Percentiles rank a stretch among this genome's conserved stretches.
Conservation (phyloP, 1,140 invertebrate species). For the Orchesella cincta region DNA sequence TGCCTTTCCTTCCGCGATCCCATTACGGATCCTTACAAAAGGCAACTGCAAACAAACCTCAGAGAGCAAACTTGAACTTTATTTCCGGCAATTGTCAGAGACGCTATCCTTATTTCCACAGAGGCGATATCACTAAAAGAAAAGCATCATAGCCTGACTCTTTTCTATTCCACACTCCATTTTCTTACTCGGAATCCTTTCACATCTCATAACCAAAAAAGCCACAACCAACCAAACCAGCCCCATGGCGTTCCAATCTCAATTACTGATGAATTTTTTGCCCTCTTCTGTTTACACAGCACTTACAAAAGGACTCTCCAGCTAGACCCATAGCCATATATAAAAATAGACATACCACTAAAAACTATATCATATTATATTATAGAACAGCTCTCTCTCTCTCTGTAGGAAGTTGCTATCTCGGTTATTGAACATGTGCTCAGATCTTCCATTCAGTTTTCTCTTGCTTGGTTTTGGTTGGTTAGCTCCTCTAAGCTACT, state of each 20-base stretch:
- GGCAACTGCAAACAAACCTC: background rate
- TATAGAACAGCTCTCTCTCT: too few species aligned
- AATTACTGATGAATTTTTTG: slow-evolving; percentile 26
- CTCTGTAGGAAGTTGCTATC: background rate
- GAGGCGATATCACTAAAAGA: background rate
- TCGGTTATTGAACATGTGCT: slow-evolving; percentile 9
- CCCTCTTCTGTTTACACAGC: slow-evolving; percentile 10
- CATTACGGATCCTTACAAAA: too few species aligned
- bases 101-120: too few species aligned
- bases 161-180: too few species aligned
- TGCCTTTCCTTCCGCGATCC: too few species aligned
- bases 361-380: too few species aligned
- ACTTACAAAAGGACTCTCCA: slow-evolving; percentile 13
- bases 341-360: too few species aligned
- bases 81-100: background rate
- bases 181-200: too few species aligned
- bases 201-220: background rate
- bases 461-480: slow-evolving; percentile 7
- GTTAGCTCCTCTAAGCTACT: slow-evolving; percentile 10
- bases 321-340: background rate
- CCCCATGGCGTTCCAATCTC: slow-evolving; percentile 24
- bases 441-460: background rate
- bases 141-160: background rate
- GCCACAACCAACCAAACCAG: slow-evolving; percentile 19
- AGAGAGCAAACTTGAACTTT: background rate